Evolutionary conservation across 2,113 vertebrate genomes (phyloP), one percentile per base, ranked within the genome.

Genomic region (Athene cunicularia): DNA sequence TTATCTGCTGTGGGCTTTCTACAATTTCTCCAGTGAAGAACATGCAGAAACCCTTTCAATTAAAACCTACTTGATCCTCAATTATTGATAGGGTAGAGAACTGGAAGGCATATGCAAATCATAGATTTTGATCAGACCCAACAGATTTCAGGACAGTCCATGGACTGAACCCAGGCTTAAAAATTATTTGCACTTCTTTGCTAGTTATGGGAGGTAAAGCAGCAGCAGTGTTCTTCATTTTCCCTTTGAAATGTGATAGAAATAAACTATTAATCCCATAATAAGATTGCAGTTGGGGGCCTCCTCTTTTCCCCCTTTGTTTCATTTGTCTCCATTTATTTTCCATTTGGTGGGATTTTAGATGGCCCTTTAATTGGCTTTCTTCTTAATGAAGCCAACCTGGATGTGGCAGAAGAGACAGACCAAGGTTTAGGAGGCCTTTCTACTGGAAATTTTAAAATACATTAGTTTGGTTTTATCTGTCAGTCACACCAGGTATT

Each of bases 371-470:
- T 4, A 9, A 8, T 11, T 33, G 56, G 10, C 2, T 73, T 66
- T 77, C 12, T 24, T 47, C 35, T 47, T 27, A 11, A 39, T 17
- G 45, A 64, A 76, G 13, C 21, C 58, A n/a, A 1, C 7, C 9
- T 52, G 45, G 47, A 74, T 47, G 30, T 5, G 12, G 49, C 28
- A 32, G 60, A 15, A 60, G 60, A 11, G 23, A 9, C 2, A 58
- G 30, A 33, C 33, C 53, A 28, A 2, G 0, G 1, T 20, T 26
- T 18, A 17, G 30, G 23, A 45, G 11, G 5, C 9, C 9, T 49
- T 92, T 49, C n/a, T 21, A 1, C 1, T 41, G 56, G 52, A 41
- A 60, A 75, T 47, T 0, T 7, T 1, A 30, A 50, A 53, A 24
- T 5, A 1, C 9, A 22, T 7, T 11, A 6, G 10, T 39, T 43